Base-by-base conservation (phyloP, 1,140 invertebrate genomes). In the Hyposmocoma kahamanoa region DNA sequence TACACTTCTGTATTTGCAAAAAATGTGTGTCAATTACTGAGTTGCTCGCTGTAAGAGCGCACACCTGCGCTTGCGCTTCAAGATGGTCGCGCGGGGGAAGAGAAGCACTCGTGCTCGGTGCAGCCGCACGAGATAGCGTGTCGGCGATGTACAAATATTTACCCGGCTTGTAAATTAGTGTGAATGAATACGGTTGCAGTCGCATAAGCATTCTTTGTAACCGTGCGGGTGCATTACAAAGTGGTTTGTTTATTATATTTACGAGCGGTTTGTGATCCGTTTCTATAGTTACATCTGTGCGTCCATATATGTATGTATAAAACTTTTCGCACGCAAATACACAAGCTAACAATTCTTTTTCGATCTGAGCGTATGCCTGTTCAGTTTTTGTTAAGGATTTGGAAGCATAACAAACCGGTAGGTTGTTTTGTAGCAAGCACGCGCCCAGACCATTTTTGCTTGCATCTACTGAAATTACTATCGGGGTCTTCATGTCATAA, bases 281-380 rank as follows among this genome's bases (percentile, higher is more conserved):
- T 19, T 39, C 36, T 18, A 39, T 39, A 4, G 36, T 39, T 39
- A 39, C 13, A 19, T 39, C 47, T 50, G n/a, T 50, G 34, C 5
- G 8, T 10, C 53, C 57, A 53, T 50, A 60, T 13, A 56, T 43
- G 22, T 53, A 60, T 17, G 55, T 53, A 38, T 60, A 49, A 24
- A 52, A 53, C n/a, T 50, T 60, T 39, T 39, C 36, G n/a, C 36
- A 39, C 18, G 36, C 36, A 39, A 39, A 39, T 19, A 39, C 36
- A 20, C 36, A 39, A 3, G 36, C 36, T 6, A 19, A 39, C 20
- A 39, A 20, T 13, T 39, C 36, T 39, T 39, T 39, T 19, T 39
- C 36, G 8, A 39, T 39, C 17, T 39, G 36, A 5, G 36, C 36
- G 17, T 39, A 39, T 3, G 36, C 36, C n/a, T 39, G 36, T 19